These are phyloP conservation scores for Melozone crissalis DNA, from an alignment of 2,113 vertebrate genomes.

Conservation along the genomic window DNA sequence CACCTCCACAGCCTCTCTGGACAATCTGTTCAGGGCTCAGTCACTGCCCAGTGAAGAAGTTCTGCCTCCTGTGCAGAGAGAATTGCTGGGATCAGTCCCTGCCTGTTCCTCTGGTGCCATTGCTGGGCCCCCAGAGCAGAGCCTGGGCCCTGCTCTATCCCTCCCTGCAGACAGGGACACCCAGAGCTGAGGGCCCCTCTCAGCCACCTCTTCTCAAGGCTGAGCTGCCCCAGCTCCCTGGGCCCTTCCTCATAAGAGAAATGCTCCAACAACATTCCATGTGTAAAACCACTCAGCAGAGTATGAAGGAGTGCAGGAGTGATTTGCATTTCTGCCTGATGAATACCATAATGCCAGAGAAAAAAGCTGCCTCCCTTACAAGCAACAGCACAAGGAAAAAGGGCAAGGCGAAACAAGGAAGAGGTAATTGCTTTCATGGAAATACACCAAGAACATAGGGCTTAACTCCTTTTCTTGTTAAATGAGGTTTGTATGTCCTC, in stretches of 20 bases:
- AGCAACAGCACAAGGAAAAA: neutral
- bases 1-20: neutral
- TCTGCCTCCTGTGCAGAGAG: neutral
- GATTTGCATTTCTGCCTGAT: neutral
- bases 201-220: neutral
- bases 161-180: neutral
- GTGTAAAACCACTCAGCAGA: neutral
- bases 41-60: neutral
- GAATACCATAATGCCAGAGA: neutral
- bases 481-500: neutral
- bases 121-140: neutral
- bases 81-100: neutral
- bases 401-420: neutral
- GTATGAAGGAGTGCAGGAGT: neutral
- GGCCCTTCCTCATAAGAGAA: neutral
- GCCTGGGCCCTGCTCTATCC: neutral
- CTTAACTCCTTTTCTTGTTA: neutral
- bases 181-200: neutral
- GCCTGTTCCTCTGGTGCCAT: rapidly evolving
- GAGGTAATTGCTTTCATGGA: neutral
- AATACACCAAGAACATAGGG: neutral
- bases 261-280: neutral
- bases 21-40: neutral
- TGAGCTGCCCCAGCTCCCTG: neutral
- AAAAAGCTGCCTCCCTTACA: neutral